Evolutionary conservation across 2,888 invertebrate genomes (phyloP).

Genomic region (Therioaphis trifolii): DNA sequence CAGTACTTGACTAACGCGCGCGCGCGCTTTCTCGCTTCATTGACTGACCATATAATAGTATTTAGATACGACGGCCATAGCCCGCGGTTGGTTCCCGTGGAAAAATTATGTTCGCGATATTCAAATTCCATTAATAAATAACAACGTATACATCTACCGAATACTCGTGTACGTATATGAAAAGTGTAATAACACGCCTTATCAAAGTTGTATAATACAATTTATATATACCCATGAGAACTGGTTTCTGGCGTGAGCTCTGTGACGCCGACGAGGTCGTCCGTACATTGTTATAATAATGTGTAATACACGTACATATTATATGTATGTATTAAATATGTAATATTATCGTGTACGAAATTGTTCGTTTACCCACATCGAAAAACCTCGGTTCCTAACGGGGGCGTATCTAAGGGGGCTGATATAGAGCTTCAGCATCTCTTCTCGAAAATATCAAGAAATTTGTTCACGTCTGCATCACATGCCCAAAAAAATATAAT

Average conservation of each 20-base stretch:
- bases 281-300: not conserved
- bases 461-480: too few species aligned
- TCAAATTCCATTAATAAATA: conserved; percentile 43
- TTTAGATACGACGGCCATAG: not conserved
- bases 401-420: too few species aligned
- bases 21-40: conserved; percentile 21
- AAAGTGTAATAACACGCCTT: not conserved
- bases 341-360: too few species aligned
- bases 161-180: too few species aligned
- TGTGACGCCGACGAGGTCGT: conserved; percentile 18
- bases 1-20: not conserved
- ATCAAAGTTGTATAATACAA: conserved; percentile 4
- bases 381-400: too few species aligned
- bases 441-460: too few species aligned
- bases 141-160: conserved; percentile 11
- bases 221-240: conserved; percentile 24
- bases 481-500: too few species aligned
- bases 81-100: not conserved
- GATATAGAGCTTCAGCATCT: too few species aligned
- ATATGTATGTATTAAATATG: too few species aligned
- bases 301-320: too few species aligned
- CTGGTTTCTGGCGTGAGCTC: conserved; percentile 24
- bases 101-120: conserved; percentile 23
- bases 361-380: too few species aligned
- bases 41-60: conserved; percentile 3